phyloP scores from a whole-genome alignment of 2,888 invertebrate genomes.

The Dysmachus trigonus region DNA sequence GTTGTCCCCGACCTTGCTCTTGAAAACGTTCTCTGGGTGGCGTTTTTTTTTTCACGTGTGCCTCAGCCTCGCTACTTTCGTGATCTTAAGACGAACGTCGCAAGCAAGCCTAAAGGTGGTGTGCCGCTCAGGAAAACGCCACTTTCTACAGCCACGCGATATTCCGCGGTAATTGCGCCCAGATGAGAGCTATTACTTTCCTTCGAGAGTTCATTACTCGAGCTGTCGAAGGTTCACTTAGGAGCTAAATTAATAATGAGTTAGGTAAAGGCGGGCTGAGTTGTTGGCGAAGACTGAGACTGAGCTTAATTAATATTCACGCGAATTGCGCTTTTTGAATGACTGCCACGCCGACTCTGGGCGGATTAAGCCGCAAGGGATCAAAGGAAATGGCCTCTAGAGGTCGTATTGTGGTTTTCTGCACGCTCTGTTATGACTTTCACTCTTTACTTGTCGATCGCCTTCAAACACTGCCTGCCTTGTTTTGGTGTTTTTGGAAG shows the following conservation, averaged over 20 bases:
- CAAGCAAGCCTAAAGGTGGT: not conserved
- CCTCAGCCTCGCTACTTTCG: not conserved
- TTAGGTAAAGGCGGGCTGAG: not conserved
- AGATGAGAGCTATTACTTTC: not conserved
- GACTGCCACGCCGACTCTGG: not conserved
- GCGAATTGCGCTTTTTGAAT: not conserved
- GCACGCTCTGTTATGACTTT: not conserved
- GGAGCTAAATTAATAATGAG: not conserved
- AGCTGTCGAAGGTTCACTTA: slow-evolving; percentile 12
- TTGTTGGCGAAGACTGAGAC: not conserved
- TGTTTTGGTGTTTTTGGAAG: not conserved
- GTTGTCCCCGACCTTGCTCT: slow-evolving; percentile 35
- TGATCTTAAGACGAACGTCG: not conserved
- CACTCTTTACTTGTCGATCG: not conserved
- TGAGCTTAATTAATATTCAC: not conserved
- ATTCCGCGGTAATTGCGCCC: not conserved
- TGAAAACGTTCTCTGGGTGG: not conserved
- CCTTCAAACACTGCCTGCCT: not conserved
- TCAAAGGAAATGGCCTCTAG: not conserved
- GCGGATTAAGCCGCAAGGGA: not conserved
- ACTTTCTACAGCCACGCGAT: slow-evolving; percentile 18
- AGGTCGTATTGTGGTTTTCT: not conserved
- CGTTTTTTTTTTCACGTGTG: not conserved
- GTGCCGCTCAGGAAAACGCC: not conserved
- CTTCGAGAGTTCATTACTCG: slow-evolving; percentile 3